Evolutionary conservation across 2,797 vertebrate species (phyloP), one percentile per base, ranked within the genome.

Genomic region (Huso huso): DNA sequence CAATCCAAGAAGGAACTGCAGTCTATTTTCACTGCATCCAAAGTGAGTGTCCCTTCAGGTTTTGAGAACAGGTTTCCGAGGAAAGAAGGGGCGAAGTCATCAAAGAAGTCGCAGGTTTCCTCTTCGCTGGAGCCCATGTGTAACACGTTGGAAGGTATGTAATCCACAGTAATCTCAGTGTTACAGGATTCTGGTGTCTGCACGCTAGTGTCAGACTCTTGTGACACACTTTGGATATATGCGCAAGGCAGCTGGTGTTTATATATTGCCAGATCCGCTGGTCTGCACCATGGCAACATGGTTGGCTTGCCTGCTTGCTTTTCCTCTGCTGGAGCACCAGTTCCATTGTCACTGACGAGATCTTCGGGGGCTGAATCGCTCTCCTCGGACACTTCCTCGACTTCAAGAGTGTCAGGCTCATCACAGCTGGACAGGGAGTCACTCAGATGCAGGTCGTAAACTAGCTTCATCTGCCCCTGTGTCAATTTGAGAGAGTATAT

Each of bases 1-100:
- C 65, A 74, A 12, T 82, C 74, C 69, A 83, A 67, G 37, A 86
- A 78, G 48, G 86, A 77, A 62, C 79, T 78, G 59, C 87, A 83
- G 75, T 82, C 82, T 2, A 97, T 89, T 74, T 85, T 94, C 37
- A 99, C 87, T 0, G 68, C 59, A 0, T 93, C 94, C 73, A 99
- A 68, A 7, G 91, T 95, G 11, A 99, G 75, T 10, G 77, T 93
- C 50, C 89, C 89, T 7, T 74, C 8, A 0, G 86, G 70, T 0
- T 81, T 82, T 0, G 63, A 68, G 9, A 78, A 87, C 62, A 74
- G 73, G 70, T 0, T 4, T 1, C 49, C 49, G 0, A 81, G 70
- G 64, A 89, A 83, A n/a, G 70, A 0, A 0, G 77, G 63, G 1
- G 83, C 57, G 0, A 64, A 61, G 0, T 79, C 71, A 0, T 81